Percentiles rank a stretch among this genome's conserved stretches.
Evolutionary conservation across 2,113 vertebrate species (phyloP).

Genomic region (Gracilinanus agilis): DNA sequence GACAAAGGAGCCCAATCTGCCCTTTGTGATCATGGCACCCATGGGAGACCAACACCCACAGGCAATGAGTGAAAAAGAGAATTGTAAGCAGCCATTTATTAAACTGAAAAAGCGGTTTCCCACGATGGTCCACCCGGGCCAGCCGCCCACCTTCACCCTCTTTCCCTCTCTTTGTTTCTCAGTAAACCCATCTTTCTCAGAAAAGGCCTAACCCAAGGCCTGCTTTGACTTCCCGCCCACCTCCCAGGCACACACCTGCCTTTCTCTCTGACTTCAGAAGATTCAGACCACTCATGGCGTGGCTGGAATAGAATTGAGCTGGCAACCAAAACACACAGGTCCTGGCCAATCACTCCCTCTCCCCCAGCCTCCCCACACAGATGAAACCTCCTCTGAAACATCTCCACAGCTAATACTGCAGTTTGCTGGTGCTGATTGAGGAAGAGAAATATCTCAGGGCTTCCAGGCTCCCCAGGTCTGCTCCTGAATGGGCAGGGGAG

Average conservation of each 20-base stretch:
- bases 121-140: background rate
- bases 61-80: conserved; percentile 10
- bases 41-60: conserved; percentile 3
- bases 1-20: background rate
- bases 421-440: background rate
- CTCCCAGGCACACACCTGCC: background rate
- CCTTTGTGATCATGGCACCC: background rate
- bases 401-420: background rate
- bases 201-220: background rate
- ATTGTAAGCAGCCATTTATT: background rate
- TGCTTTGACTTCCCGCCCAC: background rate
- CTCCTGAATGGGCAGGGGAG: background rate
- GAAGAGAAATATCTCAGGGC: background rate
- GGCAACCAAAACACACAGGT: background rate
- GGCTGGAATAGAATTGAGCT: background rate
- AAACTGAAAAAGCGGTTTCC: background rate
- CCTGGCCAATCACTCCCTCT: background rate
- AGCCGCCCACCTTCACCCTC: background rate
- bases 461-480: background rate
- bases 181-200: conserved; percentile 8
- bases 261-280: background rate
- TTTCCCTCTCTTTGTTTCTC: background rate
- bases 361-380: background rate
- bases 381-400: background rate
- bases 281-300: background rate